Evolutionary conservation across 2,888 invertebrate species (phyloP).

Genomic region (Tenodera sinensis): DNA sequence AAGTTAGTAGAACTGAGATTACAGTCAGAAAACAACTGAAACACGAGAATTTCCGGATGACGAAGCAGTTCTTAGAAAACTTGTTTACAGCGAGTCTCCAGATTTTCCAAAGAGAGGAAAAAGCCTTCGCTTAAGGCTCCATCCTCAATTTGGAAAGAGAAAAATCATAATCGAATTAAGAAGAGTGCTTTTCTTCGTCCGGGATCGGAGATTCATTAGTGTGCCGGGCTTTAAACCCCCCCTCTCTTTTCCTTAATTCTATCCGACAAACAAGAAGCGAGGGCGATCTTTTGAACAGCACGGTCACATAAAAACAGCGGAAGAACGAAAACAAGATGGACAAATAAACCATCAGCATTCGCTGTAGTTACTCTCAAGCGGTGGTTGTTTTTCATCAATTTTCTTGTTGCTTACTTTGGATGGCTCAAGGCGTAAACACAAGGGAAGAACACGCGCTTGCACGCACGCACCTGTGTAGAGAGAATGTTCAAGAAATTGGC

Average conservation of each 20-base stretch:
- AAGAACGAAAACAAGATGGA: neutral
- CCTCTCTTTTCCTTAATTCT: neutral
- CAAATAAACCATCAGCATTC: neutral
- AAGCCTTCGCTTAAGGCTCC: neutral
- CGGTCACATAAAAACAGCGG: neutral
- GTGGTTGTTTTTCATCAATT: too few species aligned
- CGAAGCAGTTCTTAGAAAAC: neutral
- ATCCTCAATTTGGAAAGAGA: neutral
- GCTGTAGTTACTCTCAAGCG: neutral
- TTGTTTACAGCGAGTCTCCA: neutral
- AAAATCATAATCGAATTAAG: neutral
- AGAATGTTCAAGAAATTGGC: too few species aligned
- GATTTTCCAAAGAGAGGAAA: neutral
- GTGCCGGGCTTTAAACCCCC: neutral
- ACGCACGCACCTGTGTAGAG: too few species aligned
- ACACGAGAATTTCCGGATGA: neutral
- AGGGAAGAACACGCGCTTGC: too few species aligned
- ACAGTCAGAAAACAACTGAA: neutral
- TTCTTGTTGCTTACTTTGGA: too few species aligned
- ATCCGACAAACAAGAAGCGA: neutral
- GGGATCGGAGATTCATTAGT: neutral
- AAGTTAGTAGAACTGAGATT: neutral
- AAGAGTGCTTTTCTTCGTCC: neutral
- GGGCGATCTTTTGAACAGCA: neutral
- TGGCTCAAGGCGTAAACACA: too few species aligned